Conservation (phyloP, 1,140 invertebrate species). For the Caenorhabditis briggsae region DNA sequence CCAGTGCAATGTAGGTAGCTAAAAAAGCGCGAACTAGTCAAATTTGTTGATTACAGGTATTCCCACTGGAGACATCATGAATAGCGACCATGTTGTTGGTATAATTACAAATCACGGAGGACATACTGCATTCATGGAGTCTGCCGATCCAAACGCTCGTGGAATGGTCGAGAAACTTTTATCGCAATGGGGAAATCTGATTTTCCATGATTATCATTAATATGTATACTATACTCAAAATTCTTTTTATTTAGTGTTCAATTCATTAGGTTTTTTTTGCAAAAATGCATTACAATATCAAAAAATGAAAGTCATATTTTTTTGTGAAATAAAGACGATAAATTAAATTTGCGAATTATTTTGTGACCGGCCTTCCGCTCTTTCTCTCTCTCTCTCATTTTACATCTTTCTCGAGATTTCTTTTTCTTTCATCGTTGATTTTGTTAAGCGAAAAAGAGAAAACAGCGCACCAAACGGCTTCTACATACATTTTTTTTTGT, state of each 20-base stretch:
- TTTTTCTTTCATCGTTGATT: no score
- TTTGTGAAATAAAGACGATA: no score
- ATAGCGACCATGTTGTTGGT: conserved; percentile 60
- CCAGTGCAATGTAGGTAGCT: conserved; percentile 63
- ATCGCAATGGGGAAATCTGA: conserved; percentile 50
- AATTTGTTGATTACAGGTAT: conserved; percentile 57
- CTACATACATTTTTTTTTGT: no score
- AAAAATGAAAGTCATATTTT: no score
- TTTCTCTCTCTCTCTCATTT: no score
- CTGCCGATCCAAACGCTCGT: conserved; percentile 59
- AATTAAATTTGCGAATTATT: no score
- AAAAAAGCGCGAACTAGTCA: neutral
- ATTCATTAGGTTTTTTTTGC: no score
- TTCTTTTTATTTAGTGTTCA: neutral
- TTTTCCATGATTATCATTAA: conserved; percentile 56
- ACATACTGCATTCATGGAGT: conserved; percentile 67
- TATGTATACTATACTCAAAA: neutral
- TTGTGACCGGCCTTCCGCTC: no score
- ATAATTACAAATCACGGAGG: conserved; percentile 65
- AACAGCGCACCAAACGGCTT: no score
- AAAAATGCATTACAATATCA: no score
- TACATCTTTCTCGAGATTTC: no score
- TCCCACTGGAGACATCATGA: conserved; percentile 59
- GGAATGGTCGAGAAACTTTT: conserved; percentile 64
- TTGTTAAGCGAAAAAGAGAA: no score